phyloP scores from a whole-genome alignment of 2,888 invertebrate genomes.

The Elgonia sp. region DNA sequence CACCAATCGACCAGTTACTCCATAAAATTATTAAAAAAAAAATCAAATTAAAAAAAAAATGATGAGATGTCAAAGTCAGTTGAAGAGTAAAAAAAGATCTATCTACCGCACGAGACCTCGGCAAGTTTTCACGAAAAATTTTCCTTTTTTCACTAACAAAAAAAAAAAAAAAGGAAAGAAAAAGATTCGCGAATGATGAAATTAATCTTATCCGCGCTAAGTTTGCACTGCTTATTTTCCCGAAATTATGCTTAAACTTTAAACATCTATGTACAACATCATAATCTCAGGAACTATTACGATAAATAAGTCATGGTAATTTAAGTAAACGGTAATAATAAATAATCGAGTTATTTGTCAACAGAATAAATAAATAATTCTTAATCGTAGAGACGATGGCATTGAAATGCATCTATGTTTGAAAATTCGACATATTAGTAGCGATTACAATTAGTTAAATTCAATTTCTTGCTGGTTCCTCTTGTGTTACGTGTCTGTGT shows the following conservation, averaged over 20 bases:
- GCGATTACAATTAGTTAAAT: conserved; percentile 48
- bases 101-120: conserved; percentile 78
- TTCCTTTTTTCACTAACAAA: not conserved
- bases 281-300: conserved; percentile 71
- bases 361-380: conserved; percentile 69
- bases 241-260: conserved; percentile 63
- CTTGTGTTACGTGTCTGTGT: not conserved
- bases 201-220: conserved; percentile 28
- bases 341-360: conserved; percentile 69
- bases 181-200: not conserved
- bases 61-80: conserved; percentile 76
- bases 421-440: conserved; percentile 37
- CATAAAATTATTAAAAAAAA: not conserved
- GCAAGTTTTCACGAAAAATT: conserved; percentile 17
- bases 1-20: not conserved
- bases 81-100: conserved; percentile 82
- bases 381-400: conserved; percentile 54
- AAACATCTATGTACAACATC: conserved; percentile 69
- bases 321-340: conserved; percentile 72
- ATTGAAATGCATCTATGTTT: conserved; percentile 68
- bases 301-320: conserved; percentile 74
- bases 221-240: conserved; percentile 44
- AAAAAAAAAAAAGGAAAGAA: conserved; percentile 10
- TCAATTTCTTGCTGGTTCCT: conserved; percentile 10
- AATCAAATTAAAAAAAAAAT: not conserved